Base-by-base conservation (phyloP, 2,797 vertebrate genomes). In the Alfaro cultratus region DNA sequence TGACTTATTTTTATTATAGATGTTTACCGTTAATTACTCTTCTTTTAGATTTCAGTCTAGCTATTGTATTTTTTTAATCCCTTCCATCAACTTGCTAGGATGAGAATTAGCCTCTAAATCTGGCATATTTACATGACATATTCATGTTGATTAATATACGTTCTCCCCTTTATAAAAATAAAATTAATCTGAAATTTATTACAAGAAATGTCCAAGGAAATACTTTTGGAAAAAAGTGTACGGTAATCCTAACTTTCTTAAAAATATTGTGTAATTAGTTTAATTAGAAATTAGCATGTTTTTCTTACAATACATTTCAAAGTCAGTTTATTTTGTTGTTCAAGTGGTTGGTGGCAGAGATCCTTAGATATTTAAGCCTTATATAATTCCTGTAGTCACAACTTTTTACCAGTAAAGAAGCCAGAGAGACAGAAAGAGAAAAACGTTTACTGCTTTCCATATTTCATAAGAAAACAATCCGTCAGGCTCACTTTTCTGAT, bases 381-480 rank as follows among this genome's bases (percentile, higher is more conserved):
- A 8, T 12, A 16, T 64, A 9, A 10, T 26, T 53, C 39, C 49
- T 78, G n/a, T 15, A 45, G 67, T 12, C 36, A 36, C 13, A n/a
- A 41, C 31, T 21, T 60, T 7, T 10, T 6, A 15, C 53, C 43
- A 11, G 34, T 15, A 16, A 3, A 11, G 45, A 41, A 21, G 15
- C 1, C 13, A 36, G 3, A 53, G 9, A 34, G 21, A 34, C 8
- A 46, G 3, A 13, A 10, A 43, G 64, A 43, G 46, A 47, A 64
- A 45, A 39, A 0, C 5, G 15, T 1, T 0, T 7, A 13, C 57
- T 77, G 0, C 46, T 55, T 86, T 83, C 57, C 36, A 57, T 36
- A 41, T 75, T 87, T 73, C 41, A 68, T 80, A 79, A 84, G 31
- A 79, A 68, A 82, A 74, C 76, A 71, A 45, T 29, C 57, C 47